Evolutionary conservation across 2,113 vertebrate genomes (phyloP), one percentile per base, ranked within the genome.

Genomic region (zebrafish (Danio rerio)): DNA sequence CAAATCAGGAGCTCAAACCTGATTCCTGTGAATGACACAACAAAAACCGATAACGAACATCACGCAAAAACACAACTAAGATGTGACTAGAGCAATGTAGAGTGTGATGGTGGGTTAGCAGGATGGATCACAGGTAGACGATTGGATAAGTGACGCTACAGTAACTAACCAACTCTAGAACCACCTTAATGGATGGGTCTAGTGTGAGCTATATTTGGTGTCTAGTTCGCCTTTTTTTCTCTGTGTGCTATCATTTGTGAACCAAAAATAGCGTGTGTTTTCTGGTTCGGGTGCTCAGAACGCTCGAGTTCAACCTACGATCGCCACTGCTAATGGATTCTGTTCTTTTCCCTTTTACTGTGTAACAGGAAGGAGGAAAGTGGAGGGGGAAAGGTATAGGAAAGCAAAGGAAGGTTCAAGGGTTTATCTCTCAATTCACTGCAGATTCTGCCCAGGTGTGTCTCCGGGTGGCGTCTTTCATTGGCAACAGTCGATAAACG

Each of bases 381-480:
- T 77, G 49, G 69, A 55, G 56, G 65, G 10, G 43, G 20, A 21
- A 52, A 6, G 70, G 31, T 71, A 11, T 6, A 16, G 42, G 56
- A 18, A 11, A 69, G 11, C 8, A 31, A 31, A 13, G 50, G 16
- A 61, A 49, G 50, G 68, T 59, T 11, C 8, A 43, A 71, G n/a
- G 50, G 18, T 72, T 73, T 77, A 82, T 71, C 16, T 83, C 73
- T 81, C 66, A 55, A 68, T 71, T 56, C 9, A 43, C 16, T 66
- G 50, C 73, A 42, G 82, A 88, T 70, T 20, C 56, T 49, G 18
- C 10, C 49, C 83, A 76, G 84, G 78, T 86, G 85, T 55, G 84
- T 83, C 81, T 89, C 85, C 77, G 82, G n/a, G 81, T 90, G 91
- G 87, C 52, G 87, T 63, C 84, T 83, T 87, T 83, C 85, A 88